Evolutionary conservation across 2,113 vertebrate genomes (phyloP).

Genomic region (Dasyurus viverrinus): DNA sequence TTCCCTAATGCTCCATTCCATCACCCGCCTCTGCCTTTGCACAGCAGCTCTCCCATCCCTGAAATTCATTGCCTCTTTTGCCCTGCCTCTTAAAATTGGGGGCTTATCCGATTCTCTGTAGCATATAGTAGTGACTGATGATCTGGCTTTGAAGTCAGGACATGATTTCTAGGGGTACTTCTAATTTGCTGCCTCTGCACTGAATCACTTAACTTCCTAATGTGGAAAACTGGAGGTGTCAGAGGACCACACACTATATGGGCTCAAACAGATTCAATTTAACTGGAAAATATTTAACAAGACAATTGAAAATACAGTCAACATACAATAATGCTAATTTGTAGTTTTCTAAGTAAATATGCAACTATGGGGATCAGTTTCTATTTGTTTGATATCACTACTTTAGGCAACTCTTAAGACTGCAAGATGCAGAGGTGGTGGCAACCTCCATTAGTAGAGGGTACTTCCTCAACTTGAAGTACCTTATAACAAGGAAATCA

Average conservation of each 20-base stretch:
- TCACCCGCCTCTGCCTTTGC: neutral
- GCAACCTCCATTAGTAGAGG: neutral
- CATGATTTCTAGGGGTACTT: neutral
- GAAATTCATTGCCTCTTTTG: neutral
- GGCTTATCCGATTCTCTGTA: neutral
- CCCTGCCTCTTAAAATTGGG: neutral
- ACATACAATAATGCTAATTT: neutral
- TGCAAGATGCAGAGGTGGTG: neutral
- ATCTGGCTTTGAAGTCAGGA: neutral
- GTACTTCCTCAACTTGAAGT: neutral
- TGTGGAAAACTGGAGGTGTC: neutral
- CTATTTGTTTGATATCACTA: neutral
- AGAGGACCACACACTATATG: neutral
- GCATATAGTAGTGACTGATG: neutral
- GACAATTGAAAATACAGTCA: neutral
- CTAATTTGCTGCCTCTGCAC: neutral
- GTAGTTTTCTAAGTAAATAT: neutral
- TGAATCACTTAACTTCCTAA: neutral
- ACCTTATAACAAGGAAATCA: neutral
- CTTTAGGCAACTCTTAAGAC: neutral
- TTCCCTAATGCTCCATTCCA: neutral
- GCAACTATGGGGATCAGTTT: neutral
- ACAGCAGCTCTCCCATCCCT: neutral
- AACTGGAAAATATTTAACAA: neutral
- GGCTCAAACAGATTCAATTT: neutral